These are phyloP conservation scores for Anaspis maculata DNA, from an alignment of 2,888 invertebrate genomes.

Conservation along the genomic window DNA sequence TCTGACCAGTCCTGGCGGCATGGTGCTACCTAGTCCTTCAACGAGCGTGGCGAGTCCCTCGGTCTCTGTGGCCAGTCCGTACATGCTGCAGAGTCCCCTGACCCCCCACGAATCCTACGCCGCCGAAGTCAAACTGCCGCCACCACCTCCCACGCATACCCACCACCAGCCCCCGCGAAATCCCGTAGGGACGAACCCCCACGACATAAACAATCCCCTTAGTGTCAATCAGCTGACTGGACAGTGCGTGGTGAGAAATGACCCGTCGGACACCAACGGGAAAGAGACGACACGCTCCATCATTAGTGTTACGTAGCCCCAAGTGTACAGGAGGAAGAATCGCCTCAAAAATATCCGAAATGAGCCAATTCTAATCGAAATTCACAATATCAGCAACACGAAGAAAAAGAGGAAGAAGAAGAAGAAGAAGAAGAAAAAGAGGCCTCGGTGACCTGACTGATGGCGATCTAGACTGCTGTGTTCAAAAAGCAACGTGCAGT, in stretches of 20 bases:
- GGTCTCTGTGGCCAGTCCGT: conserved; percentile 52
- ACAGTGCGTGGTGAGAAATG: conserved; percentile 45
- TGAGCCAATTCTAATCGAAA: conserved; percentile 2
- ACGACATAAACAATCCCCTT: conserved; percentile 86
- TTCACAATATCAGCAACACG: no score
- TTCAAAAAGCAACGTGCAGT: conserved; percentile 27
- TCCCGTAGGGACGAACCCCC: conserved; percentile 85
- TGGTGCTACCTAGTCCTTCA: conserved; percentile 71
- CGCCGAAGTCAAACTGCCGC: conserved; percentile 39
- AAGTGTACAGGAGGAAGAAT: no score
- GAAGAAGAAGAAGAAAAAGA: no score
- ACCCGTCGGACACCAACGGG: conserved; percentile 34
- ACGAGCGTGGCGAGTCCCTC: conserved; percentile 61
- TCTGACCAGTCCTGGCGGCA: conserved; percentile 57
- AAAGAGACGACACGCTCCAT: conserved; percentile 40
- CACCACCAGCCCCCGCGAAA: conserved; percentile 47
- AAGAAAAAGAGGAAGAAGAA: no score
- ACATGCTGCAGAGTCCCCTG: conserved; percentile 46
- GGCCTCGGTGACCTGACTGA: no score
- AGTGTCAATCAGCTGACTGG: conserved; percentile 86
- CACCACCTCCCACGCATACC: conserved; percentile 41
- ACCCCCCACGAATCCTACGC: conserved; percentile 39
- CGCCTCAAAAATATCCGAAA: no score
- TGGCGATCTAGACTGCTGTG: conserved; percentile 16
- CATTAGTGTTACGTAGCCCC: conserved; percentile 43